These are phyloP conservation scores for Axis porcinus DNA, from an alignment of 2,113 vertebrate species.

Conservation along the genomic window DNA sequence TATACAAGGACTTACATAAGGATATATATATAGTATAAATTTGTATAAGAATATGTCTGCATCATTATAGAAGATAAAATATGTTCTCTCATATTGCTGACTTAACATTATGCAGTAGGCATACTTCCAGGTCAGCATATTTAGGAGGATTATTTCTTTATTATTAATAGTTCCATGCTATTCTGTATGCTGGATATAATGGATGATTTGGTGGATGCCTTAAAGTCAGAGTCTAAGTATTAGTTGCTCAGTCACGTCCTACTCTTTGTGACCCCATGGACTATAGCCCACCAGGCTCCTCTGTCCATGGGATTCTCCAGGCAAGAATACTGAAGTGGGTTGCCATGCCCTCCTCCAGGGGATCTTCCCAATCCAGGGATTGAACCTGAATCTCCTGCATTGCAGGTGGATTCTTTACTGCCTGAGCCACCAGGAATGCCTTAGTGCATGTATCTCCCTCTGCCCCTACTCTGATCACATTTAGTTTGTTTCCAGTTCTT, in stretches of 20 bases:
- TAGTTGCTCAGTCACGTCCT: background rate
- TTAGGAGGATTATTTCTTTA: background rate
- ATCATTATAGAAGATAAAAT: background rate
- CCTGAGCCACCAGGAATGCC: background rate
- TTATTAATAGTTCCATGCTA: too few relatives aligned
- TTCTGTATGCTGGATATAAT: background rate
- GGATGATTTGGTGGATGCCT: rapidly evolving
- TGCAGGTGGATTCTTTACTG: background rate
- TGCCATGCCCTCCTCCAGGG: background rate
- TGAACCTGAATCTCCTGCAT: background rate
- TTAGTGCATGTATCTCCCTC: background rate
- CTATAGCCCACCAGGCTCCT: background rate
- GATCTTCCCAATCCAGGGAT: background rate
- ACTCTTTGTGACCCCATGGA: background rate
- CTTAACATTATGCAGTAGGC: background rate
- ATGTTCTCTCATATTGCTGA: background rate
- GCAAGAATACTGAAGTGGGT: background rate
- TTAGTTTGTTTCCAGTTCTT: background rate
- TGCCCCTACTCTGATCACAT: background rate
- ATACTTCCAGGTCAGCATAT: background rate
- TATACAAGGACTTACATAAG: background rate
- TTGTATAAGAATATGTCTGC: background rate
- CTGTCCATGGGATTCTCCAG: background rate
- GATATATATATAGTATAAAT: background rate
- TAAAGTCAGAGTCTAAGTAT: too few relatives aligned